Evolutionary conservation across 2,113 vertebrate genomes (phyloP).

Genomic region (Ameiurus melas): DNA sequence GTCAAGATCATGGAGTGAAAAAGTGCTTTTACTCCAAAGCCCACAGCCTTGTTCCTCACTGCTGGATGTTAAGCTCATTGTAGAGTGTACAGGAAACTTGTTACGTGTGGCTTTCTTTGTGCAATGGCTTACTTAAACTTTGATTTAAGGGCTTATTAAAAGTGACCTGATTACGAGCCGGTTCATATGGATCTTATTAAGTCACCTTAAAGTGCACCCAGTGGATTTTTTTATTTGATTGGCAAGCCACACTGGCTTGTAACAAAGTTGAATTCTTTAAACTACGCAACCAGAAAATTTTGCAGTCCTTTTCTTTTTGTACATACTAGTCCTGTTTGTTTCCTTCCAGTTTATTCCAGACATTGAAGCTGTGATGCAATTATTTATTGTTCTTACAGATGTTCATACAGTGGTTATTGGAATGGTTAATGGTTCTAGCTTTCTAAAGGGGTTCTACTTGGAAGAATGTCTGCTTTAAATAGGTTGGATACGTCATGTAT

Average conservation of each 20-base stretch:
- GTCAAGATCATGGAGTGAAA: not conserved
- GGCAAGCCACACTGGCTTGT: not conserved
- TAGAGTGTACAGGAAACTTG: not conserved
- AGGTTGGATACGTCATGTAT: not conserved
- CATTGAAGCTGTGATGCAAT: not conserved
- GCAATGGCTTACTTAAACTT: not conserved
- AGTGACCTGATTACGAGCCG: not conserved
- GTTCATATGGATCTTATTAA: conserved; percentile 6
- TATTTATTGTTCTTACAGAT: not conserved
- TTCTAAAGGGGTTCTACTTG: not conserved
- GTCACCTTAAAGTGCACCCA: not conserved
- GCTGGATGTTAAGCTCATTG: not conserved
- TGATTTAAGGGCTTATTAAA: conserved; percentile 14
- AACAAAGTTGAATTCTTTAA: too few relatives aligned
- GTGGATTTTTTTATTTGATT: not conserved
- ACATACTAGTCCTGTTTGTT: not conserved
- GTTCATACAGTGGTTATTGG: not conserved
- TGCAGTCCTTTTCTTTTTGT: not conserved
- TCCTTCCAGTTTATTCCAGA: not conserved
- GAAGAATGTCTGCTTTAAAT: not conserved
- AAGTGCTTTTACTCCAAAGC: not conserved
- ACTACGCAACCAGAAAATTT: not conserved
- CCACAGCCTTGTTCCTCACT: not conserved
- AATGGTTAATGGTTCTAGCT: not conserved
- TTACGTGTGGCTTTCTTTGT: not conserved